Conservation (phyloP, 2,797 vertebrate species). For the Cyprinodon diabolis region DNA sequence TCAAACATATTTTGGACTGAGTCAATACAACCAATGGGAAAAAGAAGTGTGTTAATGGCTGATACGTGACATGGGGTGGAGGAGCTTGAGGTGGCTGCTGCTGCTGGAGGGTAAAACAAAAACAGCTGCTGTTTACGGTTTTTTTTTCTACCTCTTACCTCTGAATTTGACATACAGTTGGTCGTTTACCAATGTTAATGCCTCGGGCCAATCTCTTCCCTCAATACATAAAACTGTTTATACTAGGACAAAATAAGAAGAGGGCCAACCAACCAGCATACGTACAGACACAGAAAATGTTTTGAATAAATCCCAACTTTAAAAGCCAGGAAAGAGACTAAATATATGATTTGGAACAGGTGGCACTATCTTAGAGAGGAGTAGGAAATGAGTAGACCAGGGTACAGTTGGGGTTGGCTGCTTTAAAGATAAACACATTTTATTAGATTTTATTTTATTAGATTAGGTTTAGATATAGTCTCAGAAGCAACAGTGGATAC, state of each 20-base stretch:
- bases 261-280: not conserved
- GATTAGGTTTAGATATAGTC: not conserved
- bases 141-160: slow-evolving; percentile 53
- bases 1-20: slow-evolving; percentile 36
- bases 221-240: slow-evolving; percentile 47
- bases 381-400: not conserved
- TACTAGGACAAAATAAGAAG: slow-evolving; percentile 32
- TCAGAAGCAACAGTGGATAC: not conserved
- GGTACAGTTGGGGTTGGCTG: not conserved
- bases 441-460: too few species aligned
- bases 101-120: slow-evolving; percentile 73
- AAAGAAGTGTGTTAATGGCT: slow-evolving; percentile 57
- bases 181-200: slow-evolving; percentile 55
- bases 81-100: slow-evolving; percentile 47
- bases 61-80: slow-evolving; percentile 57
- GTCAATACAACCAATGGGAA: slow-evolving; percentile 48
- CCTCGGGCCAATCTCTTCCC: slow-evolving; percentile 39
- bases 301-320: not conserved
- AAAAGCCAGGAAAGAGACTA: not conserved
- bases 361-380: not conserved
- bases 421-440: not conserved
- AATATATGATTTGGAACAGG: not conserved
- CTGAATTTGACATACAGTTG: slow-evolving; percentile 58
- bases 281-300: not conserved
- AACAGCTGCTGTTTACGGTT: slow-evolving; percentile 52